These are phyloP conservation scores for Lysandra bellargus DNA, from an alignment of 2,888 invertebrate species.

Conservation along the genomic window DNA sequence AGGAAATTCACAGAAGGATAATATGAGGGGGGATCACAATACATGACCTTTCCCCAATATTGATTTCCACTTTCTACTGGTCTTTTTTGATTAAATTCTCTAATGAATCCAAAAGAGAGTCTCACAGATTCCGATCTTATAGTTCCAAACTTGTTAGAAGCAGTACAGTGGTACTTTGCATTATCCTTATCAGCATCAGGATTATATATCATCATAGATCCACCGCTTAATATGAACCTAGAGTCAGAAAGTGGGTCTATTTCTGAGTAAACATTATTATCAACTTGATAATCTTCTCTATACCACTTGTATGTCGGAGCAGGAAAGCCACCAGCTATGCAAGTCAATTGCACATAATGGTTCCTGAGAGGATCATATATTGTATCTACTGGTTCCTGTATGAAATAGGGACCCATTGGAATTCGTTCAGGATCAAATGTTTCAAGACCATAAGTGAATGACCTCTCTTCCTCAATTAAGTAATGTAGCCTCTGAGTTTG, in stretches of 20 bases:
- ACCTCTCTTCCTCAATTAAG: conserved; percentile 86
- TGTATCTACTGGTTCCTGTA: conserved; percentile 89
- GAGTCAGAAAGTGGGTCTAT: conserved; percentile 88
- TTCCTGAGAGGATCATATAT: conserved; percentile 90
- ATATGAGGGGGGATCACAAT: conserved; percentile 95
- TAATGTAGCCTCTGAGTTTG: conserved; percentile 86
- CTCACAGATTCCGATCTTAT: conserved; percentile 93
- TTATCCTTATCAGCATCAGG: conserved; percentile 91
- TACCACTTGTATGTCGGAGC: conserved; percentile 95
- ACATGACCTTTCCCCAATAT: conserved; percentile 96
- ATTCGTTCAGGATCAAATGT: conserved; percentile 89
- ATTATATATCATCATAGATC: conserved; percentile 92
- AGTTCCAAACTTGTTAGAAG: conserved; percentile 93
- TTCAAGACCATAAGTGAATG: conserved; percentile 92
- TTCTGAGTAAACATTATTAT: conserved; percentile 84
- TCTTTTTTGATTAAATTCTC: conserved; percentile 94
- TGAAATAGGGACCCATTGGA: conserved; percentile 93
- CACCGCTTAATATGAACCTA: conserved; percentile 94
- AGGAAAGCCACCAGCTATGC: conserved; percentile 93
- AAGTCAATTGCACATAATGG: conserved; percentile 89
- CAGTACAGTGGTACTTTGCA: conserved; percentile 95
- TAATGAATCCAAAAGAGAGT: conserved; percentile 93
- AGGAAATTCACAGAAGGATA: conserved; percentile 94
- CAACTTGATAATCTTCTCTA: conserved; percentile 91
- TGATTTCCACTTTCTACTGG: conserved; percentile 91